phyloP scores from a whole-genome alignment of 1,140 invertebrate genomes.

The Plutomurus gul region DNA sequence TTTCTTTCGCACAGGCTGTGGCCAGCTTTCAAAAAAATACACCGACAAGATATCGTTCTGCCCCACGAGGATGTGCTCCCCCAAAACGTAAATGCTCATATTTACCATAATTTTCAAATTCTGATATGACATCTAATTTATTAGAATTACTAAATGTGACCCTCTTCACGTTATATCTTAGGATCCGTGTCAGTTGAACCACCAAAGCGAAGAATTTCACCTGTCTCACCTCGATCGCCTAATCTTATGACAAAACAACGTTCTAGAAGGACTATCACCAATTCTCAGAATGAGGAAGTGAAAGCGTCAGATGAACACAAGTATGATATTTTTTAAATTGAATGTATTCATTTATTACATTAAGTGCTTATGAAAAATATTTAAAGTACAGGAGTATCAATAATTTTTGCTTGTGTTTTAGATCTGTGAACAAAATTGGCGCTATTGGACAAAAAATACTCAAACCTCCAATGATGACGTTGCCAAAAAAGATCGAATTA shows the following conservation, averaged over 20 bases:
- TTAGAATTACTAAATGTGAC: too few species aligned
- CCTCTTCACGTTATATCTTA: too few species aligned
- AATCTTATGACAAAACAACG: not conserved
- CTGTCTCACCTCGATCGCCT: not conserved
- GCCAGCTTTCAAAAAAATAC: conserved; percentile 39
- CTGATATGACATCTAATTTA: not conserved
- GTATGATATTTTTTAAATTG: not conserved
- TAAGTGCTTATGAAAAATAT: too few species aligned
- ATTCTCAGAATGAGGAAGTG: not conserved
- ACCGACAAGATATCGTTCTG: conserved; percentile 7
- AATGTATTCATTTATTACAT: too few species aligned
- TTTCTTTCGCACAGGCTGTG: conserved; percentile 34
- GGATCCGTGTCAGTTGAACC: not conserved
- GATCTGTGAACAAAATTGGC: not conserved
- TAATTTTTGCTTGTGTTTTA: not conserved
- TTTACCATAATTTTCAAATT: not conserved
- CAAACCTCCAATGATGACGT: not conserved
- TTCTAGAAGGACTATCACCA: not conserved
- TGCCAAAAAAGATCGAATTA: conserved; percentile 32
- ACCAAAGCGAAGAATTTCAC: not conserved
- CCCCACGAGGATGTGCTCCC: not conserved
- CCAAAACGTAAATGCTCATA: not conserved
- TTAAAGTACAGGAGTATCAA: too few species aligned
- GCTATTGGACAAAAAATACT: not conserved
- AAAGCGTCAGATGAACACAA: not conserved